A percentile compares a stretch with the other conserved stretches of the same genome.
These are phyloP conservation scores for Diplolepis rosae DNA, from an alignment of 2,888 invertebrate species.

Conservation along the genomic window DNA sequence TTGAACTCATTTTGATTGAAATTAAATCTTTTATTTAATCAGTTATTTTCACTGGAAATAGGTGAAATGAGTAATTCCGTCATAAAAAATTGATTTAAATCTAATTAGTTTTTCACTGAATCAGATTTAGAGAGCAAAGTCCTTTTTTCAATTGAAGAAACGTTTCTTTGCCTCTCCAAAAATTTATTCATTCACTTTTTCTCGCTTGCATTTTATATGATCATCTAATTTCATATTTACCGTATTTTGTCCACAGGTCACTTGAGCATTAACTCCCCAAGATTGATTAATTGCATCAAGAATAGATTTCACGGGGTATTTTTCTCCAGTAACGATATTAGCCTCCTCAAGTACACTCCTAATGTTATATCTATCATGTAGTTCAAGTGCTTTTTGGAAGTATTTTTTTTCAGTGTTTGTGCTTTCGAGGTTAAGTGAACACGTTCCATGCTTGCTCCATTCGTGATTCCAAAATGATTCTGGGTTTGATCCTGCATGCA, in stretches of 20 bases:
- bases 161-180: too few relatives aligned
- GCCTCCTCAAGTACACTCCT: neutral
- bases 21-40: too few relatives aligned
- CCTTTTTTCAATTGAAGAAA: too few relatives aligned
- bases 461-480: slow-evolving; percentile 73
- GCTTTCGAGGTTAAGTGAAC: neutral
- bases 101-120: too few relatives aligned
- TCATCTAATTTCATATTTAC: slow-evolving; percentile 1
- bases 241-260: neutral
- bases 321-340: neutral
- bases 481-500: slow-evolving; percentile 77
- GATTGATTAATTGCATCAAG: neutral
- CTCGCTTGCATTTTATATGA: too few relatives aligned
- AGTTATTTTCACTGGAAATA: too few relatives aligned
- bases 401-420: slow-evolving; percentile 3
- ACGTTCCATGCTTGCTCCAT: slow-evolving; percentile 9
- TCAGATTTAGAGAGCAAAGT: too few relatives aligned
- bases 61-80: too few relatives aligned
- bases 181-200: too few relatives aligned
- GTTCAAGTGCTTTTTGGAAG: neutral
- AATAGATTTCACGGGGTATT: neutral
- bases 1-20: too few relatives aligned
- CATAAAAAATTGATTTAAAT: too few relatives aligned
- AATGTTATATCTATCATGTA: neutral
- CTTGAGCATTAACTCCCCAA: neutral